phyloP scores from a whole-genome alignment of 2,888 invertebrate genomes.

The Patella depressa region DNA sequence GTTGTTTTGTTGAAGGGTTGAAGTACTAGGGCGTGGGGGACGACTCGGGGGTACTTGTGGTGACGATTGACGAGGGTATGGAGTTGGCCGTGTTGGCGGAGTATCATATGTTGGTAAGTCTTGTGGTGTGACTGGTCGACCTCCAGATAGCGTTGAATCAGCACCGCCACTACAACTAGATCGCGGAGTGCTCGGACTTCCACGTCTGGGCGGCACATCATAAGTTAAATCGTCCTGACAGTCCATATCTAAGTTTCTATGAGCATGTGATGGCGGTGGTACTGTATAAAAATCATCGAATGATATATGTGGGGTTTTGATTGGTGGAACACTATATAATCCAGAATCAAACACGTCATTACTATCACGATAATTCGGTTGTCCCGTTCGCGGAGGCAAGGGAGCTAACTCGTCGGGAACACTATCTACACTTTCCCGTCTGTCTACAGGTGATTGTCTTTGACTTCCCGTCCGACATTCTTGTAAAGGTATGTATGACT shows the following conservation, averaged over 20 bases:
- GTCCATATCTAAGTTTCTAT: conserved; percentile 16
- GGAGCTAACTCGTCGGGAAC: conserved; percentile 64
- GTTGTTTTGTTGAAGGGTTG: conserved; percentile 43
- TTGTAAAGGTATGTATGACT: conserved; percentile 51
- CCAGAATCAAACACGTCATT: conserved; percentile 14
- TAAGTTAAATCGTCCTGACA: conserved; percentile 38
- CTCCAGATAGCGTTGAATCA: conserved; percentile 47
- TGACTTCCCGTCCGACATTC: conserved; percentile 50
- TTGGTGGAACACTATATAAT: conserved; percentile 35
- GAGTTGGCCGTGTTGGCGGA: conserved; percentile 33
- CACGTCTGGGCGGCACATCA: conserved; percentile 51
- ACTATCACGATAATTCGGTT: conserved; percentile 5
- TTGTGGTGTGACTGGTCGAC: conserved; percentile 33
- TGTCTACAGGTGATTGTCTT: conserved; percentile 28
- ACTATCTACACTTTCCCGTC: conserved; percentile 58
- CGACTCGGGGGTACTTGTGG: conserved; percentile 46
- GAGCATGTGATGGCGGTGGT: neutral
- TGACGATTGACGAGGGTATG: conserved; percentile 7
- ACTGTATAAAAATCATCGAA: neutral
- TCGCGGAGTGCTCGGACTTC: conserved; percentile 49
- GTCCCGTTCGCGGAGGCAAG: conserved; percentile 52
- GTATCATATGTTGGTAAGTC: conserved; percentile 41
- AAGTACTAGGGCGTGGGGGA: conserved; percentile 50
- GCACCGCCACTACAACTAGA: conserved; percentile 52
- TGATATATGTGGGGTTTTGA: neutral